A percentile compares a stretch with the other conserved stretches of the same genome.
These are phyloP conservation scores for Pharmacophagus antenor DNA, from an alignment of 2,888 invertebrate species.

Conservation along the genomic window DNA sequence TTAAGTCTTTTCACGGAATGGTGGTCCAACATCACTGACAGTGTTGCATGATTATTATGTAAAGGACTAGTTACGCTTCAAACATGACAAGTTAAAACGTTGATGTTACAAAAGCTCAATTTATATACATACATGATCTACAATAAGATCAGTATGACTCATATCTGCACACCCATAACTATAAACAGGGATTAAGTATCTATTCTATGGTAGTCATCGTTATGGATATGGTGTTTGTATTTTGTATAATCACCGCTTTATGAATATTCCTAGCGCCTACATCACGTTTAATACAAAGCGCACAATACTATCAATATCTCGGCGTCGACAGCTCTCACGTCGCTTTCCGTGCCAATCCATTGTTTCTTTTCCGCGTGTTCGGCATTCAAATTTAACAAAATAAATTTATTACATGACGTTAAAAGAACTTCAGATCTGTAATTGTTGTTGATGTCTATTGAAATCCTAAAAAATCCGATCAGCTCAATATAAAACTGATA, in stretches of 20 bases:
- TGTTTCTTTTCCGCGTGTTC: conserved; percentile 57
- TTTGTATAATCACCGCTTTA: background rate
- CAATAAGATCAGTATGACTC: background rate
- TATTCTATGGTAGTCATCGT: background rate
- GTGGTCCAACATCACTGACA: background rate
- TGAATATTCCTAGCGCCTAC: conserved; percentile 1
- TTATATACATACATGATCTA: background rate
- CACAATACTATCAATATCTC: conserved; percentile 3
- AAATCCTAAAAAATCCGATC: too few relatives aligned
- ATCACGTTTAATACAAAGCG: conserved; percentile 6
- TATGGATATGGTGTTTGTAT: background rate
- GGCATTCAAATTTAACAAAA: conserved; percentile 34
- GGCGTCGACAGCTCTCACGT: conserved; percentile 54
- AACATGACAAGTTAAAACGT: background rate
- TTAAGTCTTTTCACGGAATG: background rate
- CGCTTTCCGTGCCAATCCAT: conserved; percentile 51
- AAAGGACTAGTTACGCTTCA: background rate
- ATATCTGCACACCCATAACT: background rate
- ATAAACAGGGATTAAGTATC: background rate
- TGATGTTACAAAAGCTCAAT: background rate
- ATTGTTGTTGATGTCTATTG: too few relatives aligned
- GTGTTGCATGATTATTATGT: background rate
- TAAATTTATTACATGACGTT: too few relatives aligned
- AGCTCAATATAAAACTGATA: too few relatives aligned
- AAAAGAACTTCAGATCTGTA: too few relatives aligned